Percentiles rank a stretch among this genome's conserved stretches.
These are phyloP conservation scores for Yponomeuta sedellus DNA, from an alignment of 2,888 invertebrate genomes.

Conservation along the genomic window DNA sequence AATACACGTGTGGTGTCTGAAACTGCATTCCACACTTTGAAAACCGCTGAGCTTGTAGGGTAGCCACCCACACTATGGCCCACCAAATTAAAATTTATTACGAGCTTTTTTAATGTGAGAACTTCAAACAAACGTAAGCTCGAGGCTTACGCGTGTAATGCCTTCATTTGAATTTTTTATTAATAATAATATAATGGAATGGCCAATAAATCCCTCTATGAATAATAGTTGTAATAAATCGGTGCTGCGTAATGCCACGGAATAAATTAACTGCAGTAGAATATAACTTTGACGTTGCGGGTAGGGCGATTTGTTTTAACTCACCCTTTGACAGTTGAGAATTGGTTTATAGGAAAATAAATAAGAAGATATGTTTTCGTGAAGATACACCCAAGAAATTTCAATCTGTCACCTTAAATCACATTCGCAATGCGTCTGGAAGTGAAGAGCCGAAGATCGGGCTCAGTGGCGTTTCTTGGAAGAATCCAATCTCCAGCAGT, in stretches of 20 bases:
- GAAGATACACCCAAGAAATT: too few species aligned
- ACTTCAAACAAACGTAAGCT: conserved; percentile 60
- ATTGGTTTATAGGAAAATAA: too few species aligned
- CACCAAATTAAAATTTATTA: conserved; percentile 38
- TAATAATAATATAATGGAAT: conserved; percentile 41
- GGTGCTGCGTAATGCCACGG: conserved; percentile 39
- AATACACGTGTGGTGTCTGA: neutral
- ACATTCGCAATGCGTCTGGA: too few species aligned
- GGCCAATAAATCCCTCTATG: conserved; percentile 35
- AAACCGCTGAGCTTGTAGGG: neutral
- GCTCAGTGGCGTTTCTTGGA: too few species aligned
- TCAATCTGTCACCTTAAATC: too few species aligned
- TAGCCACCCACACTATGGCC: conserved; percentile 31
- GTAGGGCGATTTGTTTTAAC: too few species aligned
- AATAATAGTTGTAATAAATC: conserved; percentile 39
- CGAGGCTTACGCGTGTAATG: conserved; percentile 57
- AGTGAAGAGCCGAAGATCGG: too few species aligned
- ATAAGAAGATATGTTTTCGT: too few species aligned
- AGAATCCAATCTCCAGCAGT: too few species aligned
- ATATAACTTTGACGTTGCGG: neutral
- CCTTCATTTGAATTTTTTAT: conserved; percentile 71
- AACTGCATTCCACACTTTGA: neutral
- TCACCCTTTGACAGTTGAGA: too few species aligned
- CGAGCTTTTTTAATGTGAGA: conserved; percentile 31
- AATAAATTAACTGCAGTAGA: neutral